A percentile compares a stretch with the other conserved stretches of the same genome.
Evolutionary conservation across 1,140 invertebrate genomes (phyloP).

Genomic region (Macrotrachela quadricornifera): DNA sequence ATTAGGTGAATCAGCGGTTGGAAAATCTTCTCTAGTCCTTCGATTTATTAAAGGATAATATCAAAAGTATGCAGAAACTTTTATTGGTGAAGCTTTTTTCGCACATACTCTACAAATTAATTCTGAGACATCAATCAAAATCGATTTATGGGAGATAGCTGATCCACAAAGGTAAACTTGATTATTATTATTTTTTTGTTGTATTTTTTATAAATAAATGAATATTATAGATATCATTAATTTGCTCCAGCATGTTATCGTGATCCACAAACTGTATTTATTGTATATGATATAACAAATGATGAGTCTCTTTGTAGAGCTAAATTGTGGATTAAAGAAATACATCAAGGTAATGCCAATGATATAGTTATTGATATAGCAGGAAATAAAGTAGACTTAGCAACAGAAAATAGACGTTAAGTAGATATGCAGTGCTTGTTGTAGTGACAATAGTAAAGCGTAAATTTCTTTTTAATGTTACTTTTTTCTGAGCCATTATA

Average conservation of each 20-base stretch:
- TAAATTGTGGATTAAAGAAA: background rate
- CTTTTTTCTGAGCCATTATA: background rate
- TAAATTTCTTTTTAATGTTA: background rate
- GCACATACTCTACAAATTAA: conserved; percentile 97
- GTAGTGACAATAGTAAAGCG: too few species aligned
- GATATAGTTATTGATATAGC: conserved; percentile 15
- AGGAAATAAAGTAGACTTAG: conserved; percentile 66
- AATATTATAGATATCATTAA: conserved; percentile 90
- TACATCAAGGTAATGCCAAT: background rate
- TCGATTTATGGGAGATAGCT: conserved; percentile 87
- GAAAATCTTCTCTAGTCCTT: conserved; percentile 92
- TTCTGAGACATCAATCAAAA: conserved; percentile 84
- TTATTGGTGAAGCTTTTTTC: conserved; percentile 96
- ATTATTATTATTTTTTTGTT: too few species aligned
- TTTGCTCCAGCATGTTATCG: conserved; percentile 98
- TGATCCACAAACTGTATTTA: conserved; percentile 90
- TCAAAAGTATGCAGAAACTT: conserved; percentile 99
- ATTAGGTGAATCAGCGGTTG: conserved; percentile 92
- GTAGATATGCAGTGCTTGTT: background rate
- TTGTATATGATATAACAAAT: conserved; percentile 99
- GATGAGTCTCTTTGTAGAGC: conserved; percentile 35
- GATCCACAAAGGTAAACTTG: conserved; percentile 24
- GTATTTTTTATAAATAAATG: conserved; percentile 17
- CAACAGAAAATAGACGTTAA: background rate
- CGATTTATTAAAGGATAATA: conserved; percentile 99